Conservation (phyloP, 2,888 invertebrate species). For the Tridacna crocea region DNA sequence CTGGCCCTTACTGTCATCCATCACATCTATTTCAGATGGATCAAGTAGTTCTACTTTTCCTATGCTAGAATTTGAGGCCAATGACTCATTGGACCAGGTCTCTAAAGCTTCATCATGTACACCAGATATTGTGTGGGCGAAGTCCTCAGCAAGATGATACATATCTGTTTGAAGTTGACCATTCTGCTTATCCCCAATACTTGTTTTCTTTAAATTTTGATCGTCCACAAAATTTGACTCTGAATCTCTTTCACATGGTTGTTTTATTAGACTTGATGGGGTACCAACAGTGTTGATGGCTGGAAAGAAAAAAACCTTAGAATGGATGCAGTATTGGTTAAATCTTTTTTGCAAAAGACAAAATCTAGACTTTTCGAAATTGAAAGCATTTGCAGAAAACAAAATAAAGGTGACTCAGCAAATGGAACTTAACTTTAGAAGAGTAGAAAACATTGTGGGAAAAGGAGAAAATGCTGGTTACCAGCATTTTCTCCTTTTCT, state of each 20-base stretch:
- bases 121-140: constrained; percentile 29
- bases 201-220: background rate
- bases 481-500: no score
- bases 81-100: constrained; percentile 68
- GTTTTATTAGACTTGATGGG: constrained; percentile 33
- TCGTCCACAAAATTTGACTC: no score
- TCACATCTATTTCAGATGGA: constrained; percentile 39
- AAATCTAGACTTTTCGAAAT: no score
- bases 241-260: no score
- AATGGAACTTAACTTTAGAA: no score
- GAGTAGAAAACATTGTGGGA: no score
- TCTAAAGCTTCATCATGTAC: constrained; percentile 14
- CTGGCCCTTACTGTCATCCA: constrained; percentile 28
- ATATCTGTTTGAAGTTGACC: background rate
- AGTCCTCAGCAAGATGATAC: constrained; percentile 32
- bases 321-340: no score
- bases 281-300: constrained; percentile 56
- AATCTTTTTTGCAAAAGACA: no score
- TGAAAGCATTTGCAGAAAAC: no score
- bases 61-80: constrained; percentile 63
- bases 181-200: background rate
- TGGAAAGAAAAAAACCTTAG: constrained; percentile 31
- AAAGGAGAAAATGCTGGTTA: no score
- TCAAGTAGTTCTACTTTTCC: constrained; percentile 57
- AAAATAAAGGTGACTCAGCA: no score